A percentile compares a stretch with the other conserved stretches of the same genome.
These are phyloP conservation scores for Calephelis perditalis DNA, from an alignment of 2,888 invertebrate genomes.

Conservation along the genomic window DNA sequence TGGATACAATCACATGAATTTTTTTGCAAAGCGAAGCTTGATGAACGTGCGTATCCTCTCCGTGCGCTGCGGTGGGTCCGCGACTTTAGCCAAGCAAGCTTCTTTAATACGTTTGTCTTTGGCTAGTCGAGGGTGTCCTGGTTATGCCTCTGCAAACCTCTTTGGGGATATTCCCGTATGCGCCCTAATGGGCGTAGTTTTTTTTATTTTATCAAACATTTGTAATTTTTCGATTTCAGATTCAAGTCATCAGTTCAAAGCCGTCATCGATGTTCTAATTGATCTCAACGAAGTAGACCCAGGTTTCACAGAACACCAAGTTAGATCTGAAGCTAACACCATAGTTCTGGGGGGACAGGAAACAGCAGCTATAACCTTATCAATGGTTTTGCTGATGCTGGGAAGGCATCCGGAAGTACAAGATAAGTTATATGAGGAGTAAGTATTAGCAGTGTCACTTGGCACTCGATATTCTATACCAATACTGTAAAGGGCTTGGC, in stretches of 20 bases:
- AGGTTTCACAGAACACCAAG: slow-evolving; percentile 64
- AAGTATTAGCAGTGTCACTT: slow-evolving; percentile 29
- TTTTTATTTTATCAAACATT: neutral
- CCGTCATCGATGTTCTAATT: slow-evolving; percentile 73
- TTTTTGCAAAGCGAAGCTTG: too few relatives aligned
- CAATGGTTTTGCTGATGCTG: slow-evolving; percentile 53
- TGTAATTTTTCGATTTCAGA: slow-evolving; percentile 5
- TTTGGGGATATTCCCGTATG: too few relatives aligned
- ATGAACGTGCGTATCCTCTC: too few relatives aligned
- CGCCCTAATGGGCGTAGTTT: too few relatives aligned
- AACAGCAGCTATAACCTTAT: slow-evolving; percentile 59
- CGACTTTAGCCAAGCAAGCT: too few relatives aligned
- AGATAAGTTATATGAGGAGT: slow-evolving; percentile 52
- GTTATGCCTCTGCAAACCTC: too few relatives aligned
- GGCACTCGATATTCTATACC: too few relatives aligned
- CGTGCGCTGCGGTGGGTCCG: too few relatives aligned
- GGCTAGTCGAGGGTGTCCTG: too few relatives aligned
- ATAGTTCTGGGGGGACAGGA: slow-evolving; percentile 78
- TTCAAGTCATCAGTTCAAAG: slow-evolving; percentile 42
- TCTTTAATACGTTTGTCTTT: too few relatives aligned
- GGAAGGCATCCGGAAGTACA: slow-evolving; percentile 55
- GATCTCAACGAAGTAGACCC: slow-evolving; percentile 59
- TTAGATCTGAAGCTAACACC: slow-evolving; percentile 76
- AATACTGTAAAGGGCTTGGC: too few relatives aligned
- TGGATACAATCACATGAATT: too few relatives aligned